Conservation (phyloP, 1,140 invertebrate genomes). For the Drosophila pseudoananassae region DNA sequence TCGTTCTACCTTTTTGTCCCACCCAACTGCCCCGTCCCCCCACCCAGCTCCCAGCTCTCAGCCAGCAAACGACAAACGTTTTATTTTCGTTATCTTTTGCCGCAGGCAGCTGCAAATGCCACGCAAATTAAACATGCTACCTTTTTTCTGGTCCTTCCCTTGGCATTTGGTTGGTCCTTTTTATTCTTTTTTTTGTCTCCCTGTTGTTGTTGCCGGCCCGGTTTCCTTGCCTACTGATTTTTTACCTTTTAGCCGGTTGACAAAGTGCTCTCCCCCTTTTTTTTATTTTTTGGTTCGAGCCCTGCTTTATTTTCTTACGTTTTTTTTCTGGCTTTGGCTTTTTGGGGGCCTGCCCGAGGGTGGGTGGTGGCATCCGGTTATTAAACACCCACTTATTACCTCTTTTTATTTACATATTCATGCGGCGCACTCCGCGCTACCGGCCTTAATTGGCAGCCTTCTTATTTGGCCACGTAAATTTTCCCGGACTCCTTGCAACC, state of each 20-base stretch:
- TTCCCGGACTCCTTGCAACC: constrained; percentile 65
- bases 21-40: neutral
- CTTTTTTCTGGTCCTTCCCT: constrained; percentile 54
- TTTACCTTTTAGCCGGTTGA: constrained; percentile 73
- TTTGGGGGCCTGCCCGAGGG: constrained; percentile 11
- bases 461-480: constrained; percentile 69
- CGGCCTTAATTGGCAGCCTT: constrained; percentile 76
- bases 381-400: constrained; percentile 84
- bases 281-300: constrained; percentile 9
- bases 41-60: neutral
- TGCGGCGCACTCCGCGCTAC: constrained; percentile 64
- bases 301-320: constrained; percentile 1
- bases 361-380: constrained; percentile 63
- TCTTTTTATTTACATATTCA: constrained; percentile 83
- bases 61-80: constrained; percentile 63
- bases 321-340: neutral
- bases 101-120: constrained; percentile 82
- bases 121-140: constrained; percentile 83
- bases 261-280: constrained; percentile 62
- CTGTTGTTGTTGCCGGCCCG: constrained; percentile 24
- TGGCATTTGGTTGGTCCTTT: constrained; percentile 31
- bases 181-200: neutral
- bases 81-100: constrained; percentile 83
- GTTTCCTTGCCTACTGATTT: constrained; percentile 67
- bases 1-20: constrained; percentile 7